Evolutionary conservation across 92 coral and sea anemone genomes (phyloP), one percentile per base, ranked within the genome.

Genomic region (Bergia puertoricense): DNA sequence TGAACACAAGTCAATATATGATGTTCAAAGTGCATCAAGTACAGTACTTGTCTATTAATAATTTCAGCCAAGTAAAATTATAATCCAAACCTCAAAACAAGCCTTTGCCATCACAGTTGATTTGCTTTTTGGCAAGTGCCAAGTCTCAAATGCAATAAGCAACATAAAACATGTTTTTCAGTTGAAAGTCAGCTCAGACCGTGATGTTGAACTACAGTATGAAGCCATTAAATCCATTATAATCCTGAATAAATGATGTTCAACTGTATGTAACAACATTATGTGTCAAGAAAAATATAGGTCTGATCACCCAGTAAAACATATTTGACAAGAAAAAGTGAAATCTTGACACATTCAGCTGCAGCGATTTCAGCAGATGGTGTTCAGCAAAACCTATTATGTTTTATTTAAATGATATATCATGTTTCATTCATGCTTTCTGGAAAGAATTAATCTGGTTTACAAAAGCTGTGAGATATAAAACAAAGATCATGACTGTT

Each of bases 101-200:
- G 87, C 87, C 77, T 84, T 84, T 84, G 87, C 87, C 87, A 84
- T 48, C 87, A 46, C 79, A 23, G 44, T 8, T 38, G 45, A 57
- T 48, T 42, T 80, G 59, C 65, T 9, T 38, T 38, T 6, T 6
- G 18, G 30, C 20, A 20, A 62, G 0, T 62, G 69, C 30, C 30
- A 62, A 62, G 69, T 62, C 69, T 10, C 11, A 56, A 56, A 6
- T 56, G 65, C 16, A 56, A 15, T 56, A 56, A 54, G 14, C 16
- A 54, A 11, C 14, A 54, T 18, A 15, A 62, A 6, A 62, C 18
- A 62, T 62, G 11, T 80, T 80, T 56, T 30, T 78, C 45, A 80
- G 50, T 38, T 80, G n/a, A 80, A 54, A 15, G 48, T 38, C 72
- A 54, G 20, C 46, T 50, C 41, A 78, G n/a, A 20, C 11, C 62